phyloP scores from a whole-genome alignment of 2,113 vertebrate species.

The Phoxinus phoxinus region DNA sequence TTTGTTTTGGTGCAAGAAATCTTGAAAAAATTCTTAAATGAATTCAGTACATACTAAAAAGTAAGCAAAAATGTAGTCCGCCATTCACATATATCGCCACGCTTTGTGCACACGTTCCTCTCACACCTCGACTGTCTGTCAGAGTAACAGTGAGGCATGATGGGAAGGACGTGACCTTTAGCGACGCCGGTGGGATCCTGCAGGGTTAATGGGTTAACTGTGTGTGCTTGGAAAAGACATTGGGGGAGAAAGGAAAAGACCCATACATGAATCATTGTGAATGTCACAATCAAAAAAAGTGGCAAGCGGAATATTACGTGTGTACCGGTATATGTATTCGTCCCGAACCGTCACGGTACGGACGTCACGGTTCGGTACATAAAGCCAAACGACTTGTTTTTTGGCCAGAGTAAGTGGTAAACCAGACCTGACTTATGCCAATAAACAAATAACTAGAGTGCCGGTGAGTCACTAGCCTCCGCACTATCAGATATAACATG shows the following conservation, averaged over 20 bases:
- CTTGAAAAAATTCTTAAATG: background rate
- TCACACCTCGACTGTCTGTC: too few relatives aligned
- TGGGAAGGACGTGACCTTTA: background rate
- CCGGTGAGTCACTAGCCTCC: constrained; percentile 14
- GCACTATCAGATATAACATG: constrained; percentile 45
- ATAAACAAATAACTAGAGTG: background rate
- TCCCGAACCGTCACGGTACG: too few relatives aligned
- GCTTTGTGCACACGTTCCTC: background rate
- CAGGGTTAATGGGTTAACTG: background rate
- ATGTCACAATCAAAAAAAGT: background rate
- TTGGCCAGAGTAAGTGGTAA: background rate
- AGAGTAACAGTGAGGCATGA: background rate
- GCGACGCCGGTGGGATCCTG: background rate
- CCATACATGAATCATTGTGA: background rate
- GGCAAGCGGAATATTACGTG: background rate
- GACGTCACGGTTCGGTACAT: too few relatives aligned
- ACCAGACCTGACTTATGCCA: background rate
- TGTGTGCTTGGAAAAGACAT: background rate
- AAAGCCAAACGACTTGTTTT: background rate
- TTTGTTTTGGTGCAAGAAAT: background rate
- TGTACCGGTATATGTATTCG: too few relatives aligned
- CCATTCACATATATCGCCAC: background rate
- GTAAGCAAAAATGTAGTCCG: background rate
- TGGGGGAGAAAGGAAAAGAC: background rate
- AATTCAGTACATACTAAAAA: background rate